Evolutionary conservation across 2,797 vertebrate species (phyloP).

Genomic region (Hemibagrus guttatus): DNA sequence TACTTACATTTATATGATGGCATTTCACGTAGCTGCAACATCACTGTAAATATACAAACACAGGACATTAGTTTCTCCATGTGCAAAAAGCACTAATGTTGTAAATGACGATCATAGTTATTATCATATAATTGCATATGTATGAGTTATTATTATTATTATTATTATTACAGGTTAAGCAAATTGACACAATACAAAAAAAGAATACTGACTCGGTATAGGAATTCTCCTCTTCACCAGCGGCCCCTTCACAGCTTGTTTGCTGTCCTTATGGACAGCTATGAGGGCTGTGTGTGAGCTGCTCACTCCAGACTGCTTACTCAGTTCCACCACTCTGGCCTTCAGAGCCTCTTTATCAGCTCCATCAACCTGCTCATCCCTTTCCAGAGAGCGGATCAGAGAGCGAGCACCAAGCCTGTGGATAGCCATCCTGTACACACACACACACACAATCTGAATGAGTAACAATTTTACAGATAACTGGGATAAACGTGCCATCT

Average conservation of each 20-base stretch:
- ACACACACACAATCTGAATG: not conserved
- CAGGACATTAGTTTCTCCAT: no score
- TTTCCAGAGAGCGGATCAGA: no score
- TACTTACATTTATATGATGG: no score
- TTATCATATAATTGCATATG: no score
- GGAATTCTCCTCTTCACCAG: conserved; percentile 63
- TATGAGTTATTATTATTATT: no score
- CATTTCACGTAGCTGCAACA: no score
- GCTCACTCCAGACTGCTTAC: conserved; percentile 78
- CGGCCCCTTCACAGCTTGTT: conserved; percentile 64
- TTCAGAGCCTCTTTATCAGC: conserved; percentile 44
- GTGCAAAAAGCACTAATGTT: no score
- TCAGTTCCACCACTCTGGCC: conserved; percentile 72
- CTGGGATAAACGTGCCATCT: no score
- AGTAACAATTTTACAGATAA: not conserved
- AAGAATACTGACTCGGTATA: conserved; percentile 49
- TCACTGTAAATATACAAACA: no score
- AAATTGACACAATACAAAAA: not conserved
- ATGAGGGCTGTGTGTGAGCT: conserved; percentile 78
- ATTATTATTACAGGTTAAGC: not conserved
- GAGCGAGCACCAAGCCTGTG: no score
- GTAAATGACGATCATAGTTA: no score
- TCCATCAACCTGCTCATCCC: conserved; percentile 8
- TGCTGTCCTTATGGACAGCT: conserved; percentile 69
- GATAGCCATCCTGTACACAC: no score